phyloP scores from a whole-genome alignment of 2,888 invertebrate genomes.

The Sphaerolaimus hirsutus region DNA sequence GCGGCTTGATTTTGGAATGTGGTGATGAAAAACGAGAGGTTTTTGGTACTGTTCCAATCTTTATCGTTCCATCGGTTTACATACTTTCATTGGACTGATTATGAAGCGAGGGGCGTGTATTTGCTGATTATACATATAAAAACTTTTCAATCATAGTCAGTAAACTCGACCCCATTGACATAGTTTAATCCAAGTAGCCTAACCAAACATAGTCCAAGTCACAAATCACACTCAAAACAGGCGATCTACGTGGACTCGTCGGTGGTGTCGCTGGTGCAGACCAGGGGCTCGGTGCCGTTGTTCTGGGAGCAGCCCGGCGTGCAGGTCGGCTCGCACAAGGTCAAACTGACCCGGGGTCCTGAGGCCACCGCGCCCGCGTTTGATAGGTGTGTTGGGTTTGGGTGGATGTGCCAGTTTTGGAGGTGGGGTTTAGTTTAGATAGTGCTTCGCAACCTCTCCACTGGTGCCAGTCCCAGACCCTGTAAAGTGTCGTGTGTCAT shows the following conservation, averaged over 20 bases:
- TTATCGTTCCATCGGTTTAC: too few relatives aligned
- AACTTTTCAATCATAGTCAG: too few relatives aligned
- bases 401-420: too few relatives aligned
- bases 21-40: neutral
- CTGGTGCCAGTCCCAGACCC: too few relatives aligned
- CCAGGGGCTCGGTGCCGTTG: constrained; percentile 80
- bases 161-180: too few relatives aligned
- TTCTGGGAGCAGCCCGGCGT: constrained; percentile 99
- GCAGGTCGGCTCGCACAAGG: constrained; percentile 93
- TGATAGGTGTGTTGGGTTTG: constrained; percentile 38
- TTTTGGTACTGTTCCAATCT: neutral
- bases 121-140: too few relatives aligned
- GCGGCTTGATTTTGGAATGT: neutral
- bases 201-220: constrained; percentile 4
- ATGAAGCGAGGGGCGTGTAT: too few relatives aligned
- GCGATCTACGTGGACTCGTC: constrained; percentile 46
- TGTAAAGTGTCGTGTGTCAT: too few relatives aligned
- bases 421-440: too few relatives aligned
- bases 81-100: too few relatives aligned
- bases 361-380: constrained; percentile 79
- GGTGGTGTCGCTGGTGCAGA: constrained; percentile 59
- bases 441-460: too few relatives aligned
- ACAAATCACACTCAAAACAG: constrained; percentile 12
- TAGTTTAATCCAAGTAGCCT: too few relatives aligned
- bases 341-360: constrained; percentile 77